Conservation (phyloP, 2,113 vertebrate genomes). For the Serilophus lunatus region DNA sequence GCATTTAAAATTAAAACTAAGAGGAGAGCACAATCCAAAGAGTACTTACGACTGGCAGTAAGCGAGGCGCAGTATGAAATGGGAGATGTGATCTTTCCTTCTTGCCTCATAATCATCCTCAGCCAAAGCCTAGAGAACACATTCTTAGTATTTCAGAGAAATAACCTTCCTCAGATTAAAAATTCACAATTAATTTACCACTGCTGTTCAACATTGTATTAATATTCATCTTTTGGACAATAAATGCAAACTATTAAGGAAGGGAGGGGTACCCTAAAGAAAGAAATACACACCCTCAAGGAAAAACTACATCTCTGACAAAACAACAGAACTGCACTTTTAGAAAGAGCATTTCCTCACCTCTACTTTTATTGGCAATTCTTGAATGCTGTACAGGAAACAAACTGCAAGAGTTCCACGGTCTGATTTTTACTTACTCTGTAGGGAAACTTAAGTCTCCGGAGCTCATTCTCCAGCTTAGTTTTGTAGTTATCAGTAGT, state of each 20-base stretch:
- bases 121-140: constrained; percentile 61
- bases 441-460: constrained; percentile 82
- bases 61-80: constrained; percentile 95
- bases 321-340: neutral
- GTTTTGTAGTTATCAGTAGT: constrained; percentile 62
- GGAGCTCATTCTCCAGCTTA: constrained; percentile 76
- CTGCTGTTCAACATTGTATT: neutral
- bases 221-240: neutral
- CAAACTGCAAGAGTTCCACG: neutral
- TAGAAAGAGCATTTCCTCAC: neutral
- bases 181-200: neutral
- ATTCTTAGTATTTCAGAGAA: neutral
- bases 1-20: neutral
- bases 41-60: constrained; percentile 95
- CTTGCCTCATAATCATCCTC: constrained; percentile 85
- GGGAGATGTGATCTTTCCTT: constrained; percentile 95
- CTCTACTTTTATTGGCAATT: neutral
- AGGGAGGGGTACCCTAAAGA: neutral
- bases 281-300: neutral
- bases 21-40: neutral
- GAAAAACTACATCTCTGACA: neutral
- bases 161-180: neutral
- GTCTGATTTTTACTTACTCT: constrained; percentile 66
- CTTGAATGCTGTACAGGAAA: neutral
- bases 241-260: neutral